Evolutionary conservation across 2,888 invertebrate species (phyloP), one percentile per base, ranked within the genome.

Genomic region (Helicoverpa assulta): DNA sequence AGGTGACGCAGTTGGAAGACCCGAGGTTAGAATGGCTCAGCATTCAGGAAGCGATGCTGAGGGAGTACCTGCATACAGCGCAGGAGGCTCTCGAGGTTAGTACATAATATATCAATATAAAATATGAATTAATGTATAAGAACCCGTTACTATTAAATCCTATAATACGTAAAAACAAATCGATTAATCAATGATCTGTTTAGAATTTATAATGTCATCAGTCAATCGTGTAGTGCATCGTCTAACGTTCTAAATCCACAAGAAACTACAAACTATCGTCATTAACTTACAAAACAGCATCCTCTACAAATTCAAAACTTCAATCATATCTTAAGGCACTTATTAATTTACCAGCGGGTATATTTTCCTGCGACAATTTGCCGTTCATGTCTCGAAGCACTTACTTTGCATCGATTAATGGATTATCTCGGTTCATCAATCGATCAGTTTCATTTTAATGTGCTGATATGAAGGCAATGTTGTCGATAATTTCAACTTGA

Each of bases 11-110:
- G 95, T 96, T 99, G 79, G 99, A 99, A 96, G 99, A 99, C 95
- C 99, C 99, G 78, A 96, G 99, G 88, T 97, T 98, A 95, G 99
- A 99, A 97, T 99, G 99, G 99, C 97, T 99, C 89, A 98, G 97
- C 88, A 98, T 99, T 86, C 99, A 99, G 96, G 99, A 99, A 96
- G 98, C 98, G 81, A 99, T 99, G 99, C 96, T 99, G 92, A 97
- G 98, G 92, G 99, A 99, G 90, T 99, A 99, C 96, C 97, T 99
- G 90, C 98, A 98, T 86, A 99, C 99, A 78, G 99, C 99, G 80
- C 98, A 99, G 96, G 98, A 99, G 96, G 98, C 98, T 91, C 96
- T 99, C 91, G 98, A 98, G 97, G 98, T 98, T 90, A 96, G 96
- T 87, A 64, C 56, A 26, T 2, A 21, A 21, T 21, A 21, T 21